Base-by-base conservation (phyloP, 2,888 invertebrate genomes). In the Seira ritae region DNA sequence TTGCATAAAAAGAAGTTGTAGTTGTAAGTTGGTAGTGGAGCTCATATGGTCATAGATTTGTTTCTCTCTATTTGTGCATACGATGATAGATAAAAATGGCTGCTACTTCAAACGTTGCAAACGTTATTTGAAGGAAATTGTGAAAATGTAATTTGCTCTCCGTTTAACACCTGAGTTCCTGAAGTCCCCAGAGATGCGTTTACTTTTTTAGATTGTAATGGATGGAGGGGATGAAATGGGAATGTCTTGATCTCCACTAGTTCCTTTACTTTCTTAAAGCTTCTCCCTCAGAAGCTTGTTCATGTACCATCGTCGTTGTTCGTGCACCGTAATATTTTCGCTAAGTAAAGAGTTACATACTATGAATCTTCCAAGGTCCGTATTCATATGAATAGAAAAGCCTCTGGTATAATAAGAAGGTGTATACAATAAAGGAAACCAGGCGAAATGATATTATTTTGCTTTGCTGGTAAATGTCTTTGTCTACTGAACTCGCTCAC, bases 151-250 rank as follows among this genome's bases (percentile, higher is more conserved):
- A 87, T 87, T 87, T 87, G 87, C 83, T 87, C 78, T 80, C 74
- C 80, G 86, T 85, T 87, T 86, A 87, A 86, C 87, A 87, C 87
- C 87, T 87, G 87, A 86, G 87, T 86, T 87, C 87, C 62, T 46
- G 78, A 31, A 8, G 80, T 84, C 86, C 85, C 85, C 73, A 66
- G 85, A 79, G 86, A 80, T 84, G 79, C 76, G 80, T 85, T 87
- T 87, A 85, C 79, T 84, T 84, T 81, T 81, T 86, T 76, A 84
- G 85, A 80, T 80, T 84, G 78, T 74, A 84, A 76, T 82, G 37
- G 80, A 82, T 80, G 77, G 78, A 82, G 85, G 80, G 84, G 84
- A 80, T 81, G 74, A 73, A 82, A 86, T 75, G 80, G 82, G 68
- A 82, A 85, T 86, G 86, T 86, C 86, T 84, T 86, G 86, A 86